Base-by-base conservation (phyloP, 2,888 invertebrate genomes). In the Cantharis nigra region DNA sequence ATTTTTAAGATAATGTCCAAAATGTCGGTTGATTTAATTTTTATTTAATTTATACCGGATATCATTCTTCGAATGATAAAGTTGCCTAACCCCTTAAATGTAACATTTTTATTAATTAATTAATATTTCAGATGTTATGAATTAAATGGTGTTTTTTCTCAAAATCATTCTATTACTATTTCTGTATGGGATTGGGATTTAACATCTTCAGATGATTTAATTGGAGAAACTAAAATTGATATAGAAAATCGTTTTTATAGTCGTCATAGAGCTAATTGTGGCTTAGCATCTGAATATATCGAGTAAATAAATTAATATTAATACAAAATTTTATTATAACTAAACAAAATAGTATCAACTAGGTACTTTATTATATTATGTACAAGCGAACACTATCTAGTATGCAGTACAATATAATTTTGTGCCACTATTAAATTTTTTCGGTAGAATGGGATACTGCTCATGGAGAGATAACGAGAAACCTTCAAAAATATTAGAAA, bases 201-300 rank as follows among this genome's bases (percentile, higher is more conserved):
- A 3, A 87, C 91, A 1, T 90, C 92, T 1, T 87, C 90, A 3
- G 95, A 97, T 85, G 95, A 96, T 84, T 87, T 97, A 9, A 96
- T 98, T 82, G 98, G 97, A 0, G 93, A 92, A 83, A 97, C 97
- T 0, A 90, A 89, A 78, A 93, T 98, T 79, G 97, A 98, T 87
- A 89, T 98, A 69, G 98, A 98, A 89, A 95, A 96, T 87, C 91
- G 97, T 78, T 94, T 94, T 86, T 96, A 95, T 85, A 93, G 94
- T 16, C 92, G 91, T 80, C 96, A 97, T 85, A 90, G 95, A 77
- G 96, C 95, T 0, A 91, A 91, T 3, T 94, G 97, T 83, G 97
- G 97, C 0, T 87, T 98, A 13, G 87, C 95, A 0, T 89, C 89
- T 64, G 91, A 91, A 83, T 98, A 95, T 84, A 91, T 91, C 74